These are phyloP conservation scores for Magallana nippona DNA, from an alignment of 2,888 invertebrate species.

Conservation along the genomic window DNA sequence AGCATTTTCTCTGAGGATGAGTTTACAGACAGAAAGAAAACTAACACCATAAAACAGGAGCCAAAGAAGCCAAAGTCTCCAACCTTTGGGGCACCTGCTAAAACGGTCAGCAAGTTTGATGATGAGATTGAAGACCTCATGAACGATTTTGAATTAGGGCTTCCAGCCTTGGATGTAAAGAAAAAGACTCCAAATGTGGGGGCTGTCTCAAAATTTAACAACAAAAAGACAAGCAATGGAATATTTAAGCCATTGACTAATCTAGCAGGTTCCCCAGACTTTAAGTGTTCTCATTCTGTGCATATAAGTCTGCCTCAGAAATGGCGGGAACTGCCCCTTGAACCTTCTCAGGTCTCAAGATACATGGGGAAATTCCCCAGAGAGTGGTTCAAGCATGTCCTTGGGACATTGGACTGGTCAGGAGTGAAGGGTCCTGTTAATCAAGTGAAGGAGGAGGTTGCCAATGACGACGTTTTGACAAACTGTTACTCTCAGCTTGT, in stretches of 20 bases:
- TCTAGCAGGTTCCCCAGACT: conserved; percentile 73
- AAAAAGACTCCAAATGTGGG: conserved; percentile 43
- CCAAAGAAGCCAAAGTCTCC: conserved; percentile 39
- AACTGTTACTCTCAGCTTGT: conserved; percentile 75
- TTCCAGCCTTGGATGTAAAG: conserved; percentile 73
- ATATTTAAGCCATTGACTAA: conserved; percentile 75
- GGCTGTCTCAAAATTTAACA: conserved; percentile 44
- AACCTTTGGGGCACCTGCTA: conserved; percentile 47
- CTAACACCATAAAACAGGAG: conserved; percentile 48
- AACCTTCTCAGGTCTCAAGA: conserved; percentile 69
- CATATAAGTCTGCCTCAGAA: conserved; percentile 72
- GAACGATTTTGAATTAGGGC: conserved; percentile 73
- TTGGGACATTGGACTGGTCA: conserved; percentile 68
- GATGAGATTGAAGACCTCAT: conserved; percentile 70
- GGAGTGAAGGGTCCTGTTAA: conserved; percentile 63
- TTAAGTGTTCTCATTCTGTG: conserved; percentile 72
- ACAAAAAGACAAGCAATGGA: conserved; percentile 59
- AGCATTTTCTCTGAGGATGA: conserved; percentile 76
- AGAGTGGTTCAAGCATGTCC: conserved; percentile 75
- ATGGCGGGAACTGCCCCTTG: conserved; percentile 75
- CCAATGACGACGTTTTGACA: conserved; percentile 68
- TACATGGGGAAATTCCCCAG: conserved; percentile 70
- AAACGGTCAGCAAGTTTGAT: conserved; percentile 55
- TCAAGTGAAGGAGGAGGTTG: conserved; percentile 68
- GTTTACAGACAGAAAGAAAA: conserved; percentile 54